Evolutionary conservation across 2,888 invertebrate species (phyloP), one percentile per base, ranked within the genome.

Genomic region (Morinoia aosen): DNA sequence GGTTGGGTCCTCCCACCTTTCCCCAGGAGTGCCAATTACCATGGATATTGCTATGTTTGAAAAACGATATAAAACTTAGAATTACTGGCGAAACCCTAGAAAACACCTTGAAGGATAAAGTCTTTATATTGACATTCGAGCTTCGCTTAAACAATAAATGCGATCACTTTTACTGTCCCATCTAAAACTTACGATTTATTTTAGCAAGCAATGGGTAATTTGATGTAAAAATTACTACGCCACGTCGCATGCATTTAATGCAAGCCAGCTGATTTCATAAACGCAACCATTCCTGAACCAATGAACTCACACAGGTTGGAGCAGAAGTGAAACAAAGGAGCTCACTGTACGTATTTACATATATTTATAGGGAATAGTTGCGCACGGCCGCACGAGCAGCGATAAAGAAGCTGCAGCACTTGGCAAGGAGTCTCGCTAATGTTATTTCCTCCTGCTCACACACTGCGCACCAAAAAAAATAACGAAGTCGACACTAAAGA

Each of bases 371-470:
- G 8, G 76, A 76, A 76, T 76, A 76, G 25, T 33, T 76, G 76
- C 19, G 76, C 76, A 16, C 33, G 8, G 33, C 25, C 76, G 76
- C 76, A 76, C 8, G 76, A 33, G 76, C 76, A 8, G 76, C 33
- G 7, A 76, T 76, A 33, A 76, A 76, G 76, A 76, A 76, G 76
- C 76, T 76, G 76, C 76, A 76, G 76, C 76, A 25, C 25, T 76
- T 76, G 76, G 76, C 76, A 76, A 76, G 76, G 76, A 76, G 76
- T 76, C 19, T 76, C 25, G 76, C 76, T 76, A 8, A 76, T 76
- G 76, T 76, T 76, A 76, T 76, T 76, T 76, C 76, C 76, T 76
- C 76, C 33, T 76, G 76, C 76, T 76, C 25, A 76, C 76, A 76
- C 76, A 40, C 3, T 5, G 90, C 39, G 19, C 90, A 40, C 11